Base-by-base conservation (phyloP, 37 sponge, comb jelly and placozoan genomes). In the Beroe forskalii region DNA sequence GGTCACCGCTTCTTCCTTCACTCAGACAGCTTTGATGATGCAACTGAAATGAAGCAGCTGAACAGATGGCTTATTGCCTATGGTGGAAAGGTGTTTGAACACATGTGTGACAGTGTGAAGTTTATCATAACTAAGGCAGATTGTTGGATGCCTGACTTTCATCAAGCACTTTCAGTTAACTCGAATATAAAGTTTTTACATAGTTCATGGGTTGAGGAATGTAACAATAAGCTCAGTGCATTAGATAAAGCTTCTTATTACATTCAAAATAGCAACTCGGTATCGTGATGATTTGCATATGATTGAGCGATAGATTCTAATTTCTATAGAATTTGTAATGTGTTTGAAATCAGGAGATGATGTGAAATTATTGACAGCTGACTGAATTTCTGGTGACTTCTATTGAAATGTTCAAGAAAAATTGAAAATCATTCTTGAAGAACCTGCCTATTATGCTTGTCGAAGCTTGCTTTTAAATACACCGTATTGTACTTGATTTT, bases 1-100 rank as follows among this genome's bases (percentile, higher is more conserved):
- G 86, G 86, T 33, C 86, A 80, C 31, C 12, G 86, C 8, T 80
- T 80, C 86, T 80, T 44, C 55, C 28, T 80, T 38, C 86, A 80
- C 22, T 41, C 86, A 6, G 86, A 80, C 35, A 80, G 86, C 40
- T 80, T 80, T 23, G 30, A 41, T 1, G 86, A 80, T 17, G 27
- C 30, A 12, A 37, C 14, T 19, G 55, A 41, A 1, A n/a, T 80
- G 4, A 80, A 30, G 30, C 44, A 80, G 27, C 27, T 80, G n/a
- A 22, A 41, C 31, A 80, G 86, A 27, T 80, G 35, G 20, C 31
- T 80, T 3, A 38, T 41, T 0, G 86, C 86, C 0, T 80, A 44
- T 43, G 86, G 86, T 6, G 86, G 86, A 24, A 80, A 80, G 31
- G 55, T 80, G 22, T 41, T n/a, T 80, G 86, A 80, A 4, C 55